Evolutionary conservation across 2,113 vertebrate genomes (phyloP).

Genomic region (Panthera tigris): DNA sequence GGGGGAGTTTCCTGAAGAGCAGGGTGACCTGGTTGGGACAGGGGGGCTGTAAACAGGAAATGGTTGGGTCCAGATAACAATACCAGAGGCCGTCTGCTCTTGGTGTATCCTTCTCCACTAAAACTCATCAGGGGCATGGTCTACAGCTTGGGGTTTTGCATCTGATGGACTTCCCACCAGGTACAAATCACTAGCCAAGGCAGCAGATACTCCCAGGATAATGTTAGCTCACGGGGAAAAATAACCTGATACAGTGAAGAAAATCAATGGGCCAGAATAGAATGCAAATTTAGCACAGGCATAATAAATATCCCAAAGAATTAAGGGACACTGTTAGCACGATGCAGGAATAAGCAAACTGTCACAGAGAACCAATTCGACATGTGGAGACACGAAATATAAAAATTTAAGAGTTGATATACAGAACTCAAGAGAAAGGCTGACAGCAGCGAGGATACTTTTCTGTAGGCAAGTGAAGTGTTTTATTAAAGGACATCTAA

Average conservation of each 20-base stretch:
- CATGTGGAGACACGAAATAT: neutral
- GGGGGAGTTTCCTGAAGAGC: neutral
- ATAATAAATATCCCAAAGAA: neutral
- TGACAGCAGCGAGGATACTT: neutral
- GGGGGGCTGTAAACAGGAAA: neutral
- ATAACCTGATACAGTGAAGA: neutral
- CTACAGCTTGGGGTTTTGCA: neutral
- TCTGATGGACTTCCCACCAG: neutral
- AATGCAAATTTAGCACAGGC: neutral
- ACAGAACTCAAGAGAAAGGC: neutral
- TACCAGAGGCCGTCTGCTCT: neutral
- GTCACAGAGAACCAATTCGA: neutral
- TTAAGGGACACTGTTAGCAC: neutral
- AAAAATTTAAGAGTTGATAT: neutral
- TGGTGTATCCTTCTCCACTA: neutral
- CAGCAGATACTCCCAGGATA: neutral
- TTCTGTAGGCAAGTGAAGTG: neutral
- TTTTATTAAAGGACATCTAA: neutral
- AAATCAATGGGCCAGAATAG: neutral
- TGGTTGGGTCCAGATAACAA: neutral
- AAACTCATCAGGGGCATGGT: neutral
- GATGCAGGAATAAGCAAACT: neutral
- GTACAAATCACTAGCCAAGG: neutral
- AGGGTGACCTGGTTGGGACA: neutral
- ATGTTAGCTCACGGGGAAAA: neutral